Base-by-base conservation (phyloP, 2,888 invertebrate species). In the Esperia sulphurella region DNA sequence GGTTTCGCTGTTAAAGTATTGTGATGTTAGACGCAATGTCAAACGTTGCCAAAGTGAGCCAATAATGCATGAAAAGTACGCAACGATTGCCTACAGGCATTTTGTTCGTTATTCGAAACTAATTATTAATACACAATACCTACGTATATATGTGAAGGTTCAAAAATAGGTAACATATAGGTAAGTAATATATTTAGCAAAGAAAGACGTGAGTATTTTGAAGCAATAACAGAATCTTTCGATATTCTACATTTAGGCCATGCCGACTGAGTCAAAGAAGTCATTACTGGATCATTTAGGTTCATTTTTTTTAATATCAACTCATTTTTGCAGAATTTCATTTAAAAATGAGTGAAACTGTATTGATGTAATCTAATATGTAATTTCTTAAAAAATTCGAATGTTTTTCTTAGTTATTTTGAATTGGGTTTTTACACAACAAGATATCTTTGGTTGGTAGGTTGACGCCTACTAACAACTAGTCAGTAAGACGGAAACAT, bases 21-120 rank as follows among this genome's bases (percentile, higher is more conserved):
- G 46, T 48, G 58, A 54, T 62, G 64, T 46, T 48, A 51, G 58
- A 57, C 59, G 69, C 72, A 79, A 78, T 72, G 63, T 50, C 50
- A 49, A 39, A 45, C 35, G 48, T 51, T 51, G 48, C 46, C 21
- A 51, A 51, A 51, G 51, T 51, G 46, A 10, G 29, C 28, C 47
- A 51, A 45, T 48, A 51, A 51, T 48, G 50, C 51, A 51, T 43
- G 43, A 49, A 39, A 8, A 35, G 45, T 45, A n/a, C 21, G 43
- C 43, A 44, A 44, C 21, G 35, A n/a, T 37, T 44, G 28, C 33
- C 21, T 21, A 21, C 21, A 21, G 21, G 21, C 21, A 21, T 21
- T 21, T 5, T 21, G 21, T 21, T 3, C 21, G 21, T 21, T 21
- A 21, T 21, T 21, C 21, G 5, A 21, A 21, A 21, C 21, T 21